Conservation (phyloP, 2,113 vertebrate genomes). For the Athene cunicularia region DNA sequence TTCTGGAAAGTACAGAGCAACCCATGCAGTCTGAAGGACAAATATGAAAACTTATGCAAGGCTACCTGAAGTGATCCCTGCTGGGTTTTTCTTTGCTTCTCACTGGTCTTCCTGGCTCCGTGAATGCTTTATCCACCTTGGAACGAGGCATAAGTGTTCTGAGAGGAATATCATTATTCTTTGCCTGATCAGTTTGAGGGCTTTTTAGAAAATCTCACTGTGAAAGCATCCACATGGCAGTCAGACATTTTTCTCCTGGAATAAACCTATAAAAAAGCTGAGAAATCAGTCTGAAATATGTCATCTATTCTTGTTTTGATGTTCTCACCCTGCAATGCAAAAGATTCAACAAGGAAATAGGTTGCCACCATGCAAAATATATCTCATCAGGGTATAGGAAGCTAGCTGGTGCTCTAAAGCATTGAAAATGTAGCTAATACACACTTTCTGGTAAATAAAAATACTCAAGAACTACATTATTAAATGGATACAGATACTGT, state of each 20-base stretch:
- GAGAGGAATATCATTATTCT: background rate
- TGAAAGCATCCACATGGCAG: background rate
- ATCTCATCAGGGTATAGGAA: background rate
- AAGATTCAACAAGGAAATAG: background rate
- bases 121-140: background rate
- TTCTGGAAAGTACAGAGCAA: background rate
- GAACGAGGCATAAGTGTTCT: background rate
- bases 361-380: background rate
- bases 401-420: background rate
- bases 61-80: background rate
- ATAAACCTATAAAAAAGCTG: background rate
- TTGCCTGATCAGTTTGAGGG: background rate
- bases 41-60: background rate
- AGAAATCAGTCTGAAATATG: background rate
- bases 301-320: background rate
- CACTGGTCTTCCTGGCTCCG: rapidly evolving
- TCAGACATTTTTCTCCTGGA: background rate
- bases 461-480: background rate
- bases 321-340: background rate
- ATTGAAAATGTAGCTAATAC: background rate
- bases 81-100: background rate
- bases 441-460: background rate
- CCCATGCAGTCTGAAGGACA: background rate
- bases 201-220: background rate
- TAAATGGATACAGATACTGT: background rate